Base-by-base conservation (phyloP, 1,140 invertebrate genomes). In the Archegozetes longisetosus region DNA sequence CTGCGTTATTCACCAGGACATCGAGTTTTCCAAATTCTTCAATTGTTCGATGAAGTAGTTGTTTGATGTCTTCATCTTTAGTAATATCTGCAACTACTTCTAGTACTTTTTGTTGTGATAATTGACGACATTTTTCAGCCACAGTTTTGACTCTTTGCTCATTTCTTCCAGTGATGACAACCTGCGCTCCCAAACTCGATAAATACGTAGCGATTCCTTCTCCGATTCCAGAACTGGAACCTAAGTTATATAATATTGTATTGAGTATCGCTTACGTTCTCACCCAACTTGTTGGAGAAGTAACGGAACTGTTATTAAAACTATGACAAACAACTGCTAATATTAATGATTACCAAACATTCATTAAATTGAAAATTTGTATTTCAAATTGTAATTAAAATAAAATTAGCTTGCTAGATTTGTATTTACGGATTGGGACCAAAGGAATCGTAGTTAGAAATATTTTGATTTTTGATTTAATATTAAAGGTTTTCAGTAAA, bases 21-120 rank as follows among this genome's bases (percentile, higher is more conserved):
- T 97, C 91, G 40, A 97, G 77, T 25, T 84, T 84, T 22, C 91
- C 90, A 75, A 84, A 90, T 71, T 84, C 82, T 23, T 79, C 73
- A 29, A 82, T 73, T 3, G 85, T 84, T 80, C 80, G 75, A 61
- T 86, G 73, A 66, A 95, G 80, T 3, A 97, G 74, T 65, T 80
- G 80, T 69, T 79, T 74, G 64, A 90, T 78, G 65, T 95, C 84
- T 62, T 84, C 79, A 46, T 77, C 70, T 67, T 88, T 86, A 1
- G 75, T 79, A 26, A 95, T 90, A 75, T 97, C 89, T 68, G 90
- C 95, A 28, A 84, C 81, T 2, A 84, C 69, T 14, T 47, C 24
- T 14, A 63, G 62, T 53, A 50, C 51, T 9, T 53, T 47, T 47
- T 22, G 14, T 23, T n/a, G 9, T 27, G 27, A 4, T 22, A 32